Base-by-base conservation (phyloP, 2,888 invertebrate species). In the Cryptus armator region DNA sequence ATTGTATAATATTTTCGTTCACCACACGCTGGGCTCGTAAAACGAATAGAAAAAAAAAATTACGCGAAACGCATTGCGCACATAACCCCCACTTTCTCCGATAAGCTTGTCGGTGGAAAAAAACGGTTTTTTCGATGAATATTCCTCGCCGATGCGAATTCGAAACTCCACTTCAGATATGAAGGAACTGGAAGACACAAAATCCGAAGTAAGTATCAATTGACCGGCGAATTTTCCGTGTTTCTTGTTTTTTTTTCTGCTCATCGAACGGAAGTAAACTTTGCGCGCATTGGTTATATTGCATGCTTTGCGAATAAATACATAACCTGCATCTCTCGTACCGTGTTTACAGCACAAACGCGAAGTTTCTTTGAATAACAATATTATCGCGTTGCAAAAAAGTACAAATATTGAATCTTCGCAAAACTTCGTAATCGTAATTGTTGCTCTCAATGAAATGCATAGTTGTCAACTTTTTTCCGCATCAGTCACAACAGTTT, bases 101-200 rank as follows among this genome's bases (percentile, higher is more conserved):
- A 62, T 70, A 59, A 81, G 70, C 46, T 37, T 68, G 66, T 86
- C 85, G 81, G 46, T 62, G 77, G 70, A 37, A 9, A 66, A 82
- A 83, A 76, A 84, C 81, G 68, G 79, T 79, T 72, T 77, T 81
- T 85, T 74, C 78, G 68, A 83, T 77, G 81, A 77, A 77, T 83
- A 74, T 83, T 84, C 80, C 37, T 74, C 44, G 64, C 72, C 83
- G 67, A 86, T 67, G 68, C 71, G 75, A 62, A 72, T 78, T 79
- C 59, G 53, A 81, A 81, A 81, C 81, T 74, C 64, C 74, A 19
- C 29, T 72, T 83, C 59, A 89, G 87, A 87, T 43, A 93, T 93
- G 93, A 93, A 88, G 86, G 92, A 93, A 81, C 64, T 93, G 29
- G 92, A 92, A 74, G 91, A 93, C 84, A 90, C 90, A 14, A 90